A percentile compares a stretch with the other conserved stretches of the same genome.
These are phyloP conservation scores for Belonocnema kinseyi DNA, from an alignment of 1,140 invertebrate genomes.

Conservation along the genomic window DNA sequence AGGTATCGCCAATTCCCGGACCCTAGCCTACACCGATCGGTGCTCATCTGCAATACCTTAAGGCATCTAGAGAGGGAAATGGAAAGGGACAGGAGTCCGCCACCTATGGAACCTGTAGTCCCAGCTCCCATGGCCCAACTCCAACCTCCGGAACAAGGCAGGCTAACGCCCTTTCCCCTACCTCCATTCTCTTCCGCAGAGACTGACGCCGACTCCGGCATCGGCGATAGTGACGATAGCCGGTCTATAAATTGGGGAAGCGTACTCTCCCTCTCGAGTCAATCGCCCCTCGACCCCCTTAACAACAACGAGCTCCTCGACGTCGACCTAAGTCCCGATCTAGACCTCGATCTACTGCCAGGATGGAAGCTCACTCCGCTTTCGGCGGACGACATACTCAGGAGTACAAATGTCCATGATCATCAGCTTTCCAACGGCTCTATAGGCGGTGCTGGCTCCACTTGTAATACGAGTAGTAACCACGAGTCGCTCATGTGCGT, in stretches of 20 bases:
- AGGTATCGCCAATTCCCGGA: constrained; percentile 91
- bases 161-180: constrained; percentile 80
- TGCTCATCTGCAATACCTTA: constrained; percentile 95
- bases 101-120: constrained; percentile 68
- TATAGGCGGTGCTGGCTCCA: constrained; percentile 51
- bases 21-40: constrained; percentile 92
- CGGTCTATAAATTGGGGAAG: constrained; percentile 93
- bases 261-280: constrained; percentile 88
- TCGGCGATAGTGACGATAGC: constrained; percentile 85
- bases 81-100: constrained; percentile 82
- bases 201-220: constrained; percentile 84
- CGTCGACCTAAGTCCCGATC: constrained; percentile 76
- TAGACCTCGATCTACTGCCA: constrained; percentile 79
- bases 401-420: constrained; percentile 64
- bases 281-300: constrained; percentile 88
- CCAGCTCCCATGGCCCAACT: constrained; percentile 73
- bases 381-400: constrained; percentile 83
- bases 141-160: constrained; percentile 75
- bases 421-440: constrained; percentile 53
- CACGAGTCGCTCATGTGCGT: constrained; percentile 74
- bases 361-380: constrained; percentile 80
- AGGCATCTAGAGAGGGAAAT: constrained; percentile 93
- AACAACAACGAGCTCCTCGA: constrained; percentile 86
- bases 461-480: constrained; percentile 59
- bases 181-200: constrained; percentile 73